These are phyloP conservation scores for Tetragnatha montana DNA, from an alignment of 2,888 invertebrate genomes.

Conservation along the genomic window DNA sequence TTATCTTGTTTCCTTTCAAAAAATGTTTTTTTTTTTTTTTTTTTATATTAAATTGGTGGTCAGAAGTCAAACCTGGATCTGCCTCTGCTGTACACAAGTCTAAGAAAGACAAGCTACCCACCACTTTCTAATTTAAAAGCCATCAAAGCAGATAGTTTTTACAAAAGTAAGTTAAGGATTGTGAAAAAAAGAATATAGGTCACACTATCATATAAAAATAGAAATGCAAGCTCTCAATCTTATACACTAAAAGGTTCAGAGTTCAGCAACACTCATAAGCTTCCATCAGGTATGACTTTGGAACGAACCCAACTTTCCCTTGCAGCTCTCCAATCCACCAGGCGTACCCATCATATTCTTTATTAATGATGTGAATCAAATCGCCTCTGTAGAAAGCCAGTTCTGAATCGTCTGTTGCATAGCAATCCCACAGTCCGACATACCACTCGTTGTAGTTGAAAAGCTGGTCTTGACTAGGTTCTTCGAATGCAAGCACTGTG, in stretches of 20 bases:
- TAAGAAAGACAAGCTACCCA: no score
- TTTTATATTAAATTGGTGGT: no score
- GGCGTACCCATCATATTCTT: constrained; percentile 66
- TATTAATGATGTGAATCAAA: constrained; percentile 68
- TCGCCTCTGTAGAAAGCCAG: constrained; percentile 66
- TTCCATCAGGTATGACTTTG: constrained; percentile 71
- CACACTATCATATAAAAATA: no score
- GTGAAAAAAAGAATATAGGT: not conserved
- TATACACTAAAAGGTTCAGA: not conserved
- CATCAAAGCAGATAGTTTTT: no score
- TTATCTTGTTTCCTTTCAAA: no score
- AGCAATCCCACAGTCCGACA: constrained; percentile 70
- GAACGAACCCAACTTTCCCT: constrained; percentile 69
- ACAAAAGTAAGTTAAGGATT: not conserved
- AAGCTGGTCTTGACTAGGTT: constrained; percentile 33
- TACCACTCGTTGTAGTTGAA: constrained; percentile 69
- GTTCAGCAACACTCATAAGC: constrained; percentile 65
- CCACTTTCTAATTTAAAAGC: no score
- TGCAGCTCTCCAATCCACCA: constrained; percentile 71
- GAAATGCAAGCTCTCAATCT: no score
- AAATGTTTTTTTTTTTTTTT: no score
- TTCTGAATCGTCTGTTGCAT: constrained; percentile 54
- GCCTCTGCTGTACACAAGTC: no score
- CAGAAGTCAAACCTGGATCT: no score
- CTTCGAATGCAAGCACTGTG: not conserved